A percentile compares a stretch with the other conserved stretches of the same genome.
Conservation (phyloP, 2,888 invertebrate genomes). For the Drosophila melanosoma region DNA sequence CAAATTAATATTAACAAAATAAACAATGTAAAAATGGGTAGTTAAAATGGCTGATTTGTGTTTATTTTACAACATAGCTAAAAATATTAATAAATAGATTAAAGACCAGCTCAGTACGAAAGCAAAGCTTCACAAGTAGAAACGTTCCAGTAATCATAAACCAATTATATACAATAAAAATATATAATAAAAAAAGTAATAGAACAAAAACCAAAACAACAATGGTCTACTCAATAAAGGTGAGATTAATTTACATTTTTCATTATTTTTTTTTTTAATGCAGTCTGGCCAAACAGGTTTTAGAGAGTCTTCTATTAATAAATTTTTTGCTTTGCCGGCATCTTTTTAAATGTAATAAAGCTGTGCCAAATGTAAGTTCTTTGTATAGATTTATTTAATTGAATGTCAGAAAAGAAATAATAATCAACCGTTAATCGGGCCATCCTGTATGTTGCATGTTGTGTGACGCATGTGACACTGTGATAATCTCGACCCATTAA, state of each 20-base stretch:
- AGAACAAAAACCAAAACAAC: slow-evolving; percentile 21
- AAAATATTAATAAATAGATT: slow-evolving; percentile 13
- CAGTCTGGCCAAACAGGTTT: slow-evolving; percentile 36
- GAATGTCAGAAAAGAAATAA: slow-evolving; percentile 16
- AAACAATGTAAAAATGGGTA: slow-evolving; percentile 3
- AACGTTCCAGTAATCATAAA: slow-evolving; percentile 6
- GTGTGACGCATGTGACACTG: slow-evolving; percentile 23
- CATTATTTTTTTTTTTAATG: slow-evolving; percentile 14
- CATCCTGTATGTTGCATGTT: neutral
- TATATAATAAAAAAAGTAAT: slow-evolving; percentile 18
- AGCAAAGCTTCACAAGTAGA: slow-evolving; percentile 14
- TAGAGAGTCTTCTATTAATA: neutral
- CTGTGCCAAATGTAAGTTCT: slow-evolving; percentile 3
- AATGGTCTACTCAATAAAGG: slow-evolving; percentile 80
- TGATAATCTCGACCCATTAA: slow-evolving; percentile 9
- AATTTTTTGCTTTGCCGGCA: neutral
- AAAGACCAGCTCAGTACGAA: slow-evolving; percentile 11
- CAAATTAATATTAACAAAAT: slow-evolving; percentile 23
- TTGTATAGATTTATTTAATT: slow-evolving; percentile 28
- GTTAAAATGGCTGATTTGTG: neutral
- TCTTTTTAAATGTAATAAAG: neutral
- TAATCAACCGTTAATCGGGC: slow-evolving; percentile 7
- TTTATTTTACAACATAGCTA: slow-evolving; percentile 1
- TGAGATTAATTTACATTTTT: slow-evolving; percentile 35
- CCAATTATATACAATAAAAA: slow-evolving; percentile 4